Evolutionary conservation across 1,140 invertebrate species (phyloP).

Genomic region (Stenopsyche tienmushanensis): DNA sequence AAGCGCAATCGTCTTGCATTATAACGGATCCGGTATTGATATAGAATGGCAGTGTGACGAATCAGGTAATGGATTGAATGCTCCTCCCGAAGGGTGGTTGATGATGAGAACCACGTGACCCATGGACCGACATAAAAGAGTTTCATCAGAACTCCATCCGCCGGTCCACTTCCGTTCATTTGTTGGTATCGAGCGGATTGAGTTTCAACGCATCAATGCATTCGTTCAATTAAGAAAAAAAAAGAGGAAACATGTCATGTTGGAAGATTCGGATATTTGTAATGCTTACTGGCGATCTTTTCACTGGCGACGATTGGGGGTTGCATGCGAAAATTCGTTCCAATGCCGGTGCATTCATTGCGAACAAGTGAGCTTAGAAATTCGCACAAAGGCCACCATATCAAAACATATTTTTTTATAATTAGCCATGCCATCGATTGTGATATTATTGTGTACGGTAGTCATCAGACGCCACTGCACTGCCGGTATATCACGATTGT

Average conservation of each 20-base stretch:
- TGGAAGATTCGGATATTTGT: too few relatives aligned
- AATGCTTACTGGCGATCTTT: too few relatives aligned
- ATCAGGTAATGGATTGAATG: neutral
- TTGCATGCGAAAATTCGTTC: too few relatives aligned
- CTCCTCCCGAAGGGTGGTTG: neutral
- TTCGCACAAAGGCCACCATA: too few relatives aligned
- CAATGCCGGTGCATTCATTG: too few relatives aligned
- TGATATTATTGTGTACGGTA: too few relatives aligned
- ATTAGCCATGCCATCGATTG: too few relatives aligned
- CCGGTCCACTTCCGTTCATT: constrained; percentile 6
- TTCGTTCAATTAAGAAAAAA: constrained; percentile 12
- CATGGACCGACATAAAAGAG: neutral
- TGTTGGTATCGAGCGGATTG: constrained; percentile 12
- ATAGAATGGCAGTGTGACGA: neutral
- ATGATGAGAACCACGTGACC: neutral
- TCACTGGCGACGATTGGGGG: too few relatives aligned
- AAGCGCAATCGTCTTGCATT: too few relatives aligned
- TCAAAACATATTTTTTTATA: too few relatives aligned
- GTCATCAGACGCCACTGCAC: too few relatives aligned
- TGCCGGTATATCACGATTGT: neutral
- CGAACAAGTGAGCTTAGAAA: too few relatives aligned
- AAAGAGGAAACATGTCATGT: neutral
- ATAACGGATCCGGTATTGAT: neutral
- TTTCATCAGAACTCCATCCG: neutral
- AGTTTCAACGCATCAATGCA: constrained; percentile 14